Evolutionary conservation across 2,888 invertebrate species (phyloP).

Genomic region (Marasmarcha lunaedactyla): DNA sequence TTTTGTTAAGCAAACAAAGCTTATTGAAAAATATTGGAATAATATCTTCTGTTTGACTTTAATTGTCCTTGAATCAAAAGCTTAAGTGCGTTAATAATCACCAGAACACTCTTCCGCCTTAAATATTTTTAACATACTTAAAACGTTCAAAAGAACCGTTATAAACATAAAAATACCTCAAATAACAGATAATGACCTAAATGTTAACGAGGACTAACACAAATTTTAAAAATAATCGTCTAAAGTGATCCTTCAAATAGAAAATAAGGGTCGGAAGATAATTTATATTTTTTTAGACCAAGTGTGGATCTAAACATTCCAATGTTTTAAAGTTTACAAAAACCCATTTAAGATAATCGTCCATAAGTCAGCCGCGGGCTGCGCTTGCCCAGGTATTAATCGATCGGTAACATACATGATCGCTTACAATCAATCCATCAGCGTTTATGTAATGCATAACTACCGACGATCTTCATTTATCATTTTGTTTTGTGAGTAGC

Average conservation of each 20-base stretch:
- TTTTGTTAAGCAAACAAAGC: slow-evolving; percentile 65
- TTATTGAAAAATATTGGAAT: slow-evolving; percentile 66
- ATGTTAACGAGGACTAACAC: slow-evolving; percentile 4
- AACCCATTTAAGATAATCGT: slow-evolving; percentile 64
- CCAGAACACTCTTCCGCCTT: not conserved
- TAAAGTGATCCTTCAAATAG: slow-evolving; percentile 21
- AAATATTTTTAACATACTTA: slow-evolving; percentile 6
- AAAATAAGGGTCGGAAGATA: slow-evolving; percentile 39
- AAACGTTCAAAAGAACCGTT: not conserved
- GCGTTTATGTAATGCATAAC: slow-evolving; percentile 62
- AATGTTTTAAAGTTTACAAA: slow-evolving; percentile 48
- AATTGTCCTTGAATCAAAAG: slow-evolving; percentile 23
- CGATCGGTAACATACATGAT: slow-evolving; percentile 54
- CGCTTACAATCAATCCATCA: slow-evolving; percentile 68
- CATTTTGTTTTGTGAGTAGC: slow-evolving; percentile 65
- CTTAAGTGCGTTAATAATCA: slow-evolving; percentile 6
- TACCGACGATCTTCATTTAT: slow-evolving; percentile 65
- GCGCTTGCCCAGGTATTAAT: slow-evolving; percentile 53
- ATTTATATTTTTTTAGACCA: slow-evolving; percentile 32
- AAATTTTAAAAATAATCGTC: not conserved
- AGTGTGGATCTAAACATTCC: slow-evolving; percentile 38
- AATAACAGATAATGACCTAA: slow-evolving; percentile 22
- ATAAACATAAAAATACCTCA: not conserved
- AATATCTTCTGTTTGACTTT: slow-evolving; percentile 60
- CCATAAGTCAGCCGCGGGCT: slow-evolving; percentile 44